Base-by-base conservation (phyloP, 2,888 invertebrate genomes). In the Diarsia mendica region DNA sequence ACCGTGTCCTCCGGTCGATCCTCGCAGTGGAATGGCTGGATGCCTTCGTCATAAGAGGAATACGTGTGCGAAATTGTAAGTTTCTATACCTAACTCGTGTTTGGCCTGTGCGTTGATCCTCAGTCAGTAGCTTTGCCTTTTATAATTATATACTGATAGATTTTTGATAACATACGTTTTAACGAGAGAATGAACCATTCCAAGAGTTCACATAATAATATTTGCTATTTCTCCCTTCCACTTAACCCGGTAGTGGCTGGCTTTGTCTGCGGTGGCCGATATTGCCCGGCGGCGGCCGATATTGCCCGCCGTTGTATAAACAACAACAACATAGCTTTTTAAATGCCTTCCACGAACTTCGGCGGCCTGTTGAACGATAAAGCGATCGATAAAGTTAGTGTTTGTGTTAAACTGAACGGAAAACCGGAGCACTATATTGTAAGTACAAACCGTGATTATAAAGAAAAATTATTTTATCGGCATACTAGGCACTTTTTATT, bases 251-350 rank as follows among this genome's bases (percentile, higher is more conserved):
- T 20, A 20, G 51, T 20, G 10, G 8, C 13, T 5, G 4, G 5
- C 3, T 20, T 5, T 51, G 13, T 18, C 44, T 20, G 9, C 13
- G 39, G 15, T 49, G 49, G 18, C 28, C 23, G 0, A 3, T 13
- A 28, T 9, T 46, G 13, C 28, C 44, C 28, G 13, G 10, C 13
- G 48, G 8, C 44, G 49, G 18, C 28, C 23, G 0, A 2, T 13
- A 9, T 13, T 23, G 51, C 6, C 23, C 20, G 44, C 2, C 15
- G 44, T 1, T 33, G 49, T 23, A 67, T 13, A n/a, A 44, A 46
- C 80, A 58, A 15, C 23, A 53, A 55, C 55, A 73, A 64, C 63
- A 74, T 58, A 46, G 10, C 55, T 73, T 63, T 67, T 67, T 20
- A 53, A n/a, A 60, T 78, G 51, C 53, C 15, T 61, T 44, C 28